Percentiles rank a stretch among this genome's conserved stretches.
Evolutionary conservation across 2,888 invertebrate genomes (phyloP).

Genomic region (Drymonia ruficornis): DNA sequence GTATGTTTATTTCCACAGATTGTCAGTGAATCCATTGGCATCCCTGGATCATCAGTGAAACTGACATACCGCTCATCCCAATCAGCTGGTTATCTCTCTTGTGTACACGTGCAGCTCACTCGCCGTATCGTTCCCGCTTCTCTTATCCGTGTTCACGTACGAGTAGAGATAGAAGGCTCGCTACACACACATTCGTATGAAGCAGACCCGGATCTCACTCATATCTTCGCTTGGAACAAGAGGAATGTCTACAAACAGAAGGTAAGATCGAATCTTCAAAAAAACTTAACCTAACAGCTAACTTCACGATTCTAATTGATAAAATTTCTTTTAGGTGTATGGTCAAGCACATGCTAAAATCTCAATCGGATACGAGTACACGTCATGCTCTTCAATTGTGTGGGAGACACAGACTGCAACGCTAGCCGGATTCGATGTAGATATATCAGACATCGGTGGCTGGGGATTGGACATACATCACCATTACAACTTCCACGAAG

Average conservation of each 20-base stretch:
- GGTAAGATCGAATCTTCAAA: conserved; percentile 58
- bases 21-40: conserved; percentile 97
- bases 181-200: conserved; percentile 96
- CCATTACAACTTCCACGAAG: conserved; percentile 99
- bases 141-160: conserved; percentile 94
- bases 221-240: conserved; percentile 99
- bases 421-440: conserved; percentile 97
- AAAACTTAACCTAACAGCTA: neutral
- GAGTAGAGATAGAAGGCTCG: conserved; percentile 96
- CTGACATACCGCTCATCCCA: conserved; percentile 98
- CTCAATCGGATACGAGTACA: conserved; percentile 97
- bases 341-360: conserved; percentile 95
- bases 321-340: conserved; percentile 82
- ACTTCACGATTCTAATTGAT: conserved; percentile 36
- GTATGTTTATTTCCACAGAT: conserved; percentile 85
- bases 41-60: conserved; percentile 96
- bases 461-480: conserved; percentile 99
- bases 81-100: conserved; percentile 96
- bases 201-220: conserved; percentile 97
- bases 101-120: conserved; percentile 95
- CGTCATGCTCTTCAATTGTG: conserved; percentile 92
- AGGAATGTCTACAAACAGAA: conserved; percentile 99
- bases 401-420: conserved; percentile 98
- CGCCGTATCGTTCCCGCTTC: conserved; percentile 91
- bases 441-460: conserved; percentile 98